Evolutionary conservation across 2,113 vertebrate genomes (phyloP), one percentile per base, ranked within the genome.

Genomic region (Gobius niger): DNA sequence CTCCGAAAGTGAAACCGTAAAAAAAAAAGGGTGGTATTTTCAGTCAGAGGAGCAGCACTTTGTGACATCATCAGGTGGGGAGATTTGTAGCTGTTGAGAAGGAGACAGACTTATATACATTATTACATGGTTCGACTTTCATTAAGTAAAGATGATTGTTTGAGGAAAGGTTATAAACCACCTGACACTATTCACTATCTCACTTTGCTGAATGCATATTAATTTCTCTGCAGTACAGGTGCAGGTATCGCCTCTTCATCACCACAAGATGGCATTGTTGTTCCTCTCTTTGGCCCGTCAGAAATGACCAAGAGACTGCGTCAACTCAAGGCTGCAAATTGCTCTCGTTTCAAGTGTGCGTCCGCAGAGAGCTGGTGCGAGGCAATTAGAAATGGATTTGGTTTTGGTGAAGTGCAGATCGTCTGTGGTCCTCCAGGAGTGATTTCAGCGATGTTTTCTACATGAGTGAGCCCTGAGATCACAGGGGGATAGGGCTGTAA

Each of bases 221-320:
- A 6, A 62, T 80, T 61, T 53, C 49, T 53, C 68, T 81, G 79
- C 81, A 75, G 78, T 85, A 73, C 67, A 81, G 62, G 46, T 65
- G 64, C 63, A 68, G 60, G 44, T 16, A 12, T 73, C 11, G 14
- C 16, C 40, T 73, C n/a, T 60, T 60, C 41, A 3, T 44, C 10
- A 81, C 88, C 91, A 87, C 90, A 82, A 13, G 86, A 81, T 87
- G 90, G 90, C 1, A 56, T 82, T 77, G 81, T 64, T 65, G 71
- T 70, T 64, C 75, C 42, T 78, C 50, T 0, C 41, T 80, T 80
- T 53, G 0, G 63, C n/a, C 60, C 5, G 5, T 57, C 15, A 44
- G 7, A 57, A 67, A 56, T 46, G 41, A 56, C 65, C 67, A 64
- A 82, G 73, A 63, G 63, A 59, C 50, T 71, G 70, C 75, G 42